Evolutionary conservation across 2,797 vertebrate genomes (phyloP), one percentile per base, ranked within the genome.

Genomic region (Gymnocypris eckloni): DNA sequence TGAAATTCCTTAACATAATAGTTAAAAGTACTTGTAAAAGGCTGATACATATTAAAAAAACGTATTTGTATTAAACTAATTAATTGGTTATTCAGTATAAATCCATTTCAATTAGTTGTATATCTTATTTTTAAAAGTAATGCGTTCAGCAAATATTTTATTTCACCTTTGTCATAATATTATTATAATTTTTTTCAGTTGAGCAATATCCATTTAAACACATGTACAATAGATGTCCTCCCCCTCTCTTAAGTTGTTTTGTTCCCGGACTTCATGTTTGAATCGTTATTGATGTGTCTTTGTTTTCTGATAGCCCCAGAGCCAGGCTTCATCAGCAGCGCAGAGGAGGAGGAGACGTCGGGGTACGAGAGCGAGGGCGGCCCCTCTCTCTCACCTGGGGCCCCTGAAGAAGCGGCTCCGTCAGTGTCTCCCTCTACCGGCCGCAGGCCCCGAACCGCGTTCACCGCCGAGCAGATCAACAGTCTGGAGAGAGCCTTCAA

Each of bases 401-500:
- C 83, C 28, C 48, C 66, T 4, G 86, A 87, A 0, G 75, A 88
- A 10, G 2, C 87, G 1, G 90, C 69, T 6, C 25, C 61, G 1
- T 80, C 87, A 1, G 25, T n/a, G 20, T 89, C 88, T 1, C 81
- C 94, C 0, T 89, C 93, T 0, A 72, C 87, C 0, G 94, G 94
- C 39, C 89, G 95, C 88, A 91, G 95, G 18, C 95, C 95, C 2
- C 94, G 96, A 0, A 96, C 96, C 0, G 94, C 95, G 15, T 96
- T 96, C 91, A 96, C 95, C 0, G 91, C 91, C 0, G 95, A 95
- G 89, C 95, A 96, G 92, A 94, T 96, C 88, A 91, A 89, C 90
- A 94, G 92, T 86, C 91, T 96, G 91, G 96, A 96, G 92, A 88
- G 79, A 39, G 92, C 92, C 50, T 96, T 96, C 89, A 95, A 95